Base-by-base conservation (phyloP, 2,888 invertebrate species). In the Drosophila trichaetosa region DNA sequence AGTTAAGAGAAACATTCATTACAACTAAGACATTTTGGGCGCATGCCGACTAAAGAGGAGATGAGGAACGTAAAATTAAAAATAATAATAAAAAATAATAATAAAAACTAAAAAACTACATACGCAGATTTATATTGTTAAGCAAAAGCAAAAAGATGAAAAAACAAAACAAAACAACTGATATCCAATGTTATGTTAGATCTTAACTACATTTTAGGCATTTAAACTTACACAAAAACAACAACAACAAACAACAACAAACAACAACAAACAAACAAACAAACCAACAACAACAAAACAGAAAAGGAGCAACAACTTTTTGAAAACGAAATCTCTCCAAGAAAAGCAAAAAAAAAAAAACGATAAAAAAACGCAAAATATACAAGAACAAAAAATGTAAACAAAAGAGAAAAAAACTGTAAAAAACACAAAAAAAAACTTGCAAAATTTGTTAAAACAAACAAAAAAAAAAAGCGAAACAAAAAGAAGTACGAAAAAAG, bases 301-400 rank as follows among this genome's bases (percentile, higher is more conserved):
- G 73, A 83, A 80, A 63, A 83, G 61, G 73, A 75, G 79, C 71
- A 73, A 79, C 66, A 82, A 81, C 72, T 74, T 88, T 89, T 83
- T 85, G 65, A 90, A 89, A 89, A 75, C 76, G 88, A 79, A 91
- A 91, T 91, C 88, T 91, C 91, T 89, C 82, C 80, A 90, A 84
- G 74, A 77, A 72, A 59, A 72, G 21, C n/a, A 53, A 48, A 52
- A 67, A 67, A 71, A 29, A 59, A 54, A 67, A 74, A 66, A 36
- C 36, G 13, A 58, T 64, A 75, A 76, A 82, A 48, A 48, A 77
- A 57, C n/a, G 33, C 51, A 73, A 76, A 73, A 60, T 51, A 76
- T 68, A 78, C 57, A 76, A 72, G 34, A 62, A 60, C 84, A 76
- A 82, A 81, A 82, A 80, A 80, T 73, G 78, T 67, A 68, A 85